Conservation (phyloP, 2,113 vertebrate genomes). For the Microtus oregoni region DNA sequence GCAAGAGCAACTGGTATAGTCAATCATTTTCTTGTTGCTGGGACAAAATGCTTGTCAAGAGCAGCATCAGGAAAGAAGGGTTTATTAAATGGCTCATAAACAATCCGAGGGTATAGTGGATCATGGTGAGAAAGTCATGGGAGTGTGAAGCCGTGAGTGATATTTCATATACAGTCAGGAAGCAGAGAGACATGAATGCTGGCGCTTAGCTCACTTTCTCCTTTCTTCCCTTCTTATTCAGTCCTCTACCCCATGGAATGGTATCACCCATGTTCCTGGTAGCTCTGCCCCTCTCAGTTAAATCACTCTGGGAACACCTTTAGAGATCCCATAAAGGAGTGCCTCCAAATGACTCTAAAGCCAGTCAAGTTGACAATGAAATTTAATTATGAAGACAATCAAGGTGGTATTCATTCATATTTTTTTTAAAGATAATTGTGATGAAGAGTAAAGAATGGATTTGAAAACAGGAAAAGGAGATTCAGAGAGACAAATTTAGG, state of each 20-base stretch:
- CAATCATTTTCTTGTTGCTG: not conserved
- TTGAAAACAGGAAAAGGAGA: not conserved
- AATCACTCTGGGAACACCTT: not conserved
- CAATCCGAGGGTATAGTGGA: not conserved
- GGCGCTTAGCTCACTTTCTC: not conserved
- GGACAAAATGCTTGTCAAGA: not conserved
- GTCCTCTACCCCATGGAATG: not conserved
- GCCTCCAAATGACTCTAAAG: not conserved
- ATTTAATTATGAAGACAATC: not conserved
- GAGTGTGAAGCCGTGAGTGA: not conserved
- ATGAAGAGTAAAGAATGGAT: not conserved
- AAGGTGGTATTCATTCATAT: not conserved
- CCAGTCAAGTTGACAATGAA: not conserved
- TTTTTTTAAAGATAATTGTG: conserved; percentile 11
- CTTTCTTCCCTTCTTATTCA: not conserved
- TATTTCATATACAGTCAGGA: not conserved
- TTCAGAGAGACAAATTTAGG: not conserved
- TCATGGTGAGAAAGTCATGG: not conserved
- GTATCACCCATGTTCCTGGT: not conserved
- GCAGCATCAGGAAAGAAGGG: not conserved
- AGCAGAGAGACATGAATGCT: not conserved
- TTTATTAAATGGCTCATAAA: not conserved
- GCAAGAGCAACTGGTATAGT: not conserved
- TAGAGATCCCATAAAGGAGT: not conserved
- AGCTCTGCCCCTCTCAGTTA: not conserved